Percentiles rank a stretch among this genome's conserved stretches.
phyloP scores from a whole-genome alignment of 2,888 invertebrate species.

The Congeria kusceri region DNA sequence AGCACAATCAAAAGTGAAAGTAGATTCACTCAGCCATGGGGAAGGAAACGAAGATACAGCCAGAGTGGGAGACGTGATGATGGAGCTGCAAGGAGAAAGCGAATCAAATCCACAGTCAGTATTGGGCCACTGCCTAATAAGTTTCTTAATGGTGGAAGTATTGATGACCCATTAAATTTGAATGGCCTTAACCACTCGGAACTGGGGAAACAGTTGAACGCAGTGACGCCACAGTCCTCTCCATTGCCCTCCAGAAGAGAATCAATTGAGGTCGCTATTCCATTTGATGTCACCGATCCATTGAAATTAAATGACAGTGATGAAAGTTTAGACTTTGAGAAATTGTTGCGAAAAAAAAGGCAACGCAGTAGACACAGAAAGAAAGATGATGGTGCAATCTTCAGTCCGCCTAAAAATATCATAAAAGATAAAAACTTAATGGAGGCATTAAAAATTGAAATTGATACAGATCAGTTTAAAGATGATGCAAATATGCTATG shows the following conservation, averaged over 20 bases:
- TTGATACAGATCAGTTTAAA: slow-evolving; percentile 56
- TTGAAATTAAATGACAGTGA: slow-evolving; percentile 89
- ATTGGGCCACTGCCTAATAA: slow-evolving; percentile 93
- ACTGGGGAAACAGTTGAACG: slow-evolving; percentile 87
- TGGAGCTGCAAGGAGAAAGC: slow-evolving; percentile 46
- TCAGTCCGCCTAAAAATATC: slow-evolving; percentile 55
- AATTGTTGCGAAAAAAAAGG: slow-evolving; percentile 66
- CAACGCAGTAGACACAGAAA: slow-evolving; percentile 68
- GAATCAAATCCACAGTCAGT: slow-evolving; percentile 61
- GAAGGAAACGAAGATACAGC: slow-evolving; percentile 58
- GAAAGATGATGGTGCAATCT: slow-evolving; percentile 48
- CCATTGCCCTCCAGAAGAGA: slow-evolving; percentile 93
- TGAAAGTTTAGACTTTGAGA: slow-evolving; percentile 75
- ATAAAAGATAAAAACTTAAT: slow-evolving; percentile 69
- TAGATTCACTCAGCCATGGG: slow-evolving; percentile 57
- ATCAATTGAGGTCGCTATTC: slow-evolving; percentile 94
- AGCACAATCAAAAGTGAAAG: slow-evolving; percentile 39
- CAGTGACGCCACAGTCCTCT: slow-evolving; percentile 96
- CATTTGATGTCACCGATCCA: slow-evolving; percentile 96
- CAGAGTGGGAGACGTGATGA: slow-evolving; percentile 54
- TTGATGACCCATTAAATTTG: slow-evolving; percentile 96
- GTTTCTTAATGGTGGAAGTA: slow-evolving; percentile 97
- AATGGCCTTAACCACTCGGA: slow-evolving; percentile 91
- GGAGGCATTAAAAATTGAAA: slow-evolving; percentile 74
- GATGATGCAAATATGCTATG: slow-evolving; percentile 8